Base-by-base conservation (phyloP, 2,888 invertebrate species). In the Biston betularia region DNA sequence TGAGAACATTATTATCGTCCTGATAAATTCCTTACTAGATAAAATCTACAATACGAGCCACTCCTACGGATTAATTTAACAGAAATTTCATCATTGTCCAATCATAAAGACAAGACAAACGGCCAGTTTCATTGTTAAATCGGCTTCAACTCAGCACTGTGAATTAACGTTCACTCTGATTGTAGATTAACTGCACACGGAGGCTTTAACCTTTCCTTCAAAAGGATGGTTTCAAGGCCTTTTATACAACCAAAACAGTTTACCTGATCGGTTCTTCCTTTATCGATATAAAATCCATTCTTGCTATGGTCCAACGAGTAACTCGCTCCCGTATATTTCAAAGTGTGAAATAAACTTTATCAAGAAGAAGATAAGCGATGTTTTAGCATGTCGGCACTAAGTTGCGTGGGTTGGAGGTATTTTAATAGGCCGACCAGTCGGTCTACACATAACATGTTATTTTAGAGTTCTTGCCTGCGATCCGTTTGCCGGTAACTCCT, bases 371-470 rank as follows among this genome's bases (percentile, higher is more conserved):
- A 77, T 80, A 86, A 78, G 76, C 76, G 75, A 65, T 71, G 74
- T 79, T 79, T 82, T 77, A 59, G 76, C 65, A 63, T 73, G 78
- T 62, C 62, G 67, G 54, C 63, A 57, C 65, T 72, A 71, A 73
- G 63, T 57, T 76, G 83, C 84, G 85, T 85, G 80, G 84, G 81
- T 62, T 70, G 75, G 70, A 75, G 87, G 87, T 86, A 88, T 88
- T 85, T 87, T 88, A 87, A 88, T 88, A 80, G 83, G 69, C 76
- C 71, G 78, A 75, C 80, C 77, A 75, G 82, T 74, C 75, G 70
- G 73, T 71, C 63, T 76, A 74, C 76, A 77, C 76, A 78, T 73
- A 79, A 71, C 73, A 69, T 74, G 73, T 70, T 73, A 70, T 73
- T 73, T 73, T 69, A 70, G 67, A 70, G 70, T 66, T 70, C 59